A percentile compares a stretch with the other conserved stretches of the same genome.
Conservation (phyloP, 1,140 invertebrate species). For the Drosophila subobscura region DNA sequence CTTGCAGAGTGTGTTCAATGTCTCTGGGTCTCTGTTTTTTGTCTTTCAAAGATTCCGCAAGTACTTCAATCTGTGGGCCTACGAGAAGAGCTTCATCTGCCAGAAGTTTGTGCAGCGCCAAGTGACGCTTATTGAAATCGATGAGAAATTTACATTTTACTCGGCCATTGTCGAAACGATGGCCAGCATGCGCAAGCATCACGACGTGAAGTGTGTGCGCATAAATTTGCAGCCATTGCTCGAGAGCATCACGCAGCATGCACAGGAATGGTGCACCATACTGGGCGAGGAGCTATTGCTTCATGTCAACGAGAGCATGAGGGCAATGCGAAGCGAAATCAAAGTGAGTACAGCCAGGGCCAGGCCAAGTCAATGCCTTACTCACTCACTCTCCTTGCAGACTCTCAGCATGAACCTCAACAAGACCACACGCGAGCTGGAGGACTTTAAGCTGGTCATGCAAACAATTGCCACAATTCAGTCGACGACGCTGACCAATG, state of each 20-base stretch:
- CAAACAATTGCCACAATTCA: constrained; percentile 90
- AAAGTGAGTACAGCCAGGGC: constrained; percentile 57
- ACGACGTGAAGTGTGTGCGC: constrained; percentile 87
- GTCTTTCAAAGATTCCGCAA: constrained; percentile 66
- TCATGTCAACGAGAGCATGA: constrained; percentile 87
- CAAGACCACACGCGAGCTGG: constrained; percentile 89
- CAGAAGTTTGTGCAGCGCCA: constrained; percentile 90
- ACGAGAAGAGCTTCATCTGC: constrained; percentile 90
- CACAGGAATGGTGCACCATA: constrained; percentile 88
- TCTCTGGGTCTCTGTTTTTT: background rate
- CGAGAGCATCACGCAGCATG: constrained; percentile 87
- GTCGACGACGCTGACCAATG: constrained; percentile 89
- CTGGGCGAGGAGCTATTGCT: constrained; percentile 87
- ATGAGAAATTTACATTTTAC: constrained; percentile 93
- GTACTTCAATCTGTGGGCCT: constrained; percentile 89
- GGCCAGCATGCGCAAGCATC: constrained; percentile 85
- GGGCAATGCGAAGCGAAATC: constrained; percentile 85
- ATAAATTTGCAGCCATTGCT: constrained; percentile 88
- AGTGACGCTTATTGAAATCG: constrained; percentile 89
- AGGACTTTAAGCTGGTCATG: constrained; percentile 93
- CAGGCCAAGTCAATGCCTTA: constrained; percentile 5
- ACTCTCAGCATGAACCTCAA: constrained; percentile 86
- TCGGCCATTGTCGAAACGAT: constrained; percentile 90
- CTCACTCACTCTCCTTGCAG: constrained; percentile 62
- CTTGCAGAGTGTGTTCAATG: too few relatives aligned